A percentile compares a stretch with the other conserved stretches of the same genome.
Conservation (phyloP, 2,113 vertebrate species). For the Xenopus tropicalis region UCB_Xtro_10.0 CM004450.2:132746501-132747000, state of each 20-base stretch:
- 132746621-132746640: conserved; percentile 40
- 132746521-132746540: conserved; percentile 14
- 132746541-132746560: conserved; percentile 30
- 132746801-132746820: no score
- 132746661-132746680: conserved; percentile 3
- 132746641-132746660: conserved; percentile 21
- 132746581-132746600: conserved; percentile 31
- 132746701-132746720: conserved; percentile 1
- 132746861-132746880: no score
- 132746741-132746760: background rate
- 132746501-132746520: conserved; percentile 21
- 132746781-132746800: background rate
- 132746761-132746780: background rate
- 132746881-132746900: no score
- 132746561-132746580: conserved; percentile 29
- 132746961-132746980: no score
- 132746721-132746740: conserved; percentile 25
- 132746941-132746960: no score
- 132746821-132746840: no score
- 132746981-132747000: no score
- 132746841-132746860: no score
- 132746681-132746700: conserved; percentile 29
- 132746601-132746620: conserved; percentile 29
- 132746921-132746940: no score
- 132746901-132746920: no score